These are phyloP conservation scores for Trichosurus vulpecula DNA, from an alignment of 2,797 vertebrate species.

Conservation along the genomic window DNA sequence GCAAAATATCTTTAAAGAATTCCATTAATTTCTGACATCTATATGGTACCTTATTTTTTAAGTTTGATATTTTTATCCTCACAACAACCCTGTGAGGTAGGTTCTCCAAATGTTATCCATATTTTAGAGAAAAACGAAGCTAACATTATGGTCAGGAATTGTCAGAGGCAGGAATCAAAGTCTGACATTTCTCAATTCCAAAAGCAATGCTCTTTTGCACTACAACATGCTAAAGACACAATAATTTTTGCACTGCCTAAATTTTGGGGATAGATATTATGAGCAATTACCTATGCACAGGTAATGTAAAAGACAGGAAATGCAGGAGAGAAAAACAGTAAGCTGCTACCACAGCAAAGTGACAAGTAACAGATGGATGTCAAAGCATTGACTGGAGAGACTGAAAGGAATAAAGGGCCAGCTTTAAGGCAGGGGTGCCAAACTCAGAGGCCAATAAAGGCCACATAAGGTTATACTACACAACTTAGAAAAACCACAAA, in stretches of 20 bases:
- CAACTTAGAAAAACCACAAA: background rate
- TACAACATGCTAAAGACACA: background rate
- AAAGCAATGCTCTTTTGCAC: background rate
- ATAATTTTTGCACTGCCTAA: background rate
- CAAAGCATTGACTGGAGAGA: background rate
- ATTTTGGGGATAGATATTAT: background rate
- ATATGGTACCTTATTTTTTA: background rate
- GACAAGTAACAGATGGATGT: background rate
- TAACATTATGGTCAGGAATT: background rate
- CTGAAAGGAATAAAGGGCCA: background rate
- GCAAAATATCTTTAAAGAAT: background rate
- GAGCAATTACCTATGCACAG: background rate
- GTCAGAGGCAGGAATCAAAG: background rate
- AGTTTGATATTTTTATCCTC: background rate
- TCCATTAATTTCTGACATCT: background rate
- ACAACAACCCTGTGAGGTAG: background rate
- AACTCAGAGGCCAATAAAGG: background rate
- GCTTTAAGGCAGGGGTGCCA: background rate
- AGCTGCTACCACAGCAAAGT: background rate
- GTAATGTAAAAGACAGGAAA: background rate
- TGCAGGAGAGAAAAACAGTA: background rate
- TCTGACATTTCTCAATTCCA: background rate
- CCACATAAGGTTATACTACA: background rate
- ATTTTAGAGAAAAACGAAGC: background rate
- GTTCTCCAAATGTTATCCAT: background rate